A percentile compares a stretch with the other conserved stretches of the same genome.
phyloP scores from a whole-genome alignment of 2,797 vertebrate genomes.

The Sebastiscus tertius region DNA sequence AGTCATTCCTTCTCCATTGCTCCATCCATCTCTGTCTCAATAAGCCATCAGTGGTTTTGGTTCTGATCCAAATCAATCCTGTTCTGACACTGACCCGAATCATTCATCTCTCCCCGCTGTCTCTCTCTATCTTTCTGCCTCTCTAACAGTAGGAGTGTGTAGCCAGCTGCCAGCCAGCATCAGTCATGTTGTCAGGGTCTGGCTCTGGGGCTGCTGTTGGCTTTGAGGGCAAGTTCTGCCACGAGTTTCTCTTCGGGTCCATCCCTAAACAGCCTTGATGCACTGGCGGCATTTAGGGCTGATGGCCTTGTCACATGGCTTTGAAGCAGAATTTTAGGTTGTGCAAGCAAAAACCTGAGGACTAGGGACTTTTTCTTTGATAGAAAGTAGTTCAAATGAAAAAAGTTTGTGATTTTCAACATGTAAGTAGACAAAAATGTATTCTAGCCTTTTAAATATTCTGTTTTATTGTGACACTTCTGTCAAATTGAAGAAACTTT shows the following conservation, averaged over 20 bases:
- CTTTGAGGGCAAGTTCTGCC: conserved; percentile 62
- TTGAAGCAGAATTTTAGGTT: conserved; percentile 16
- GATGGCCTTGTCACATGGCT: conserved; percentile 22
- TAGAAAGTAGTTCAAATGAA: not conserved
- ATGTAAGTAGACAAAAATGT: not conserved
- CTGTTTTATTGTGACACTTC: not conserved
- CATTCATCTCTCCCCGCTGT: conserved; percentile 77
- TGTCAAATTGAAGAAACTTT: not conserved
- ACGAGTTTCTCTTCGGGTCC: conserved; percentile 51
- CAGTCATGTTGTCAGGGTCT: conserved; percentile 78
- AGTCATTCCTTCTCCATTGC: conserved; percentile 70
- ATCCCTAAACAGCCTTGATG: conserved; percentile 59
- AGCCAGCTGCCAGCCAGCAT: conserved; percentile 79
- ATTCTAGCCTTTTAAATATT: not conserved
- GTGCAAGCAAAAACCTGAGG: conserved; percentile 6
- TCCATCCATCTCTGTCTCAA: conserved; percentile 76
- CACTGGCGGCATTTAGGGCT: conserved; percentile 42
- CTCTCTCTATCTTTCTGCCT: conserved; percentile 72
- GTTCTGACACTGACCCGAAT: conserved; percentile 76
- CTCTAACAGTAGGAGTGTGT: conserved; percentile 77
- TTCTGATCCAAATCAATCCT: conserved; percentile 80
- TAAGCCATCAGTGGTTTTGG: conserved; percentile 81
- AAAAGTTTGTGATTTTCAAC: not conserved
- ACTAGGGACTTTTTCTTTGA: not conserved
- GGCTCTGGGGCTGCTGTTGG: conserved; percentile 67